Evolutionary conservation across 2,113 vertebrate species (phyloP).

Genomic region (Pungitius pungitius): DNA sequence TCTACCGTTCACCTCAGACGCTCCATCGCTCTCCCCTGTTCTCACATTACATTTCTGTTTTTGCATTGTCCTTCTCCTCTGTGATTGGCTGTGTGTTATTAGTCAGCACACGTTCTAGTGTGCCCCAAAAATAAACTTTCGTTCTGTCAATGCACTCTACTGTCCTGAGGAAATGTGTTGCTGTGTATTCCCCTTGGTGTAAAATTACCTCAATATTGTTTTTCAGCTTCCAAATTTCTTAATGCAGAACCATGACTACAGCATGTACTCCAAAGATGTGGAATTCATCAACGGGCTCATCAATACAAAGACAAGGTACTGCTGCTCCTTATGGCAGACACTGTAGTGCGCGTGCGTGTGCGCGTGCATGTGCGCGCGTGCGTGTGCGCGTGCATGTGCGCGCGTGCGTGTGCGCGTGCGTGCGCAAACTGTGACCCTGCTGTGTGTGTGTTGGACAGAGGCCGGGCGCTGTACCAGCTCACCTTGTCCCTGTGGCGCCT

Average conservation of each 20-base stretch:
- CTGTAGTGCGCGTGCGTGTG: not conserved
- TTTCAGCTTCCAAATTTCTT: constrained; percentile 88
- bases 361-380: no score
- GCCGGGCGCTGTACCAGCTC: constrained; percentile 78
- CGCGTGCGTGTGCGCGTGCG: no score
- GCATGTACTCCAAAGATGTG: constrained; percentile 84
- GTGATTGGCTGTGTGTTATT: no score
- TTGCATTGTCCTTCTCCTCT: not conserved
- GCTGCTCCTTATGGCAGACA: rapidly evolving
- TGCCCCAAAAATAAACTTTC: no score
- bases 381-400: no score
- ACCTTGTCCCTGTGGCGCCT: constrained; percentile 81
- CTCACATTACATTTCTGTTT: no score
- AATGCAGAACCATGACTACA: constrained; percentile 82
- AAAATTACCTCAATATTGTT: not conserved
- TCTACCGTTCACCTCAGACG: no score
- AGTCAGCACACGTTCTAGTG: no score
- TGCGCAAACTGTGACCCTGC: not conserved
- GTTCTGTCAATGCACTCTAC: no score
- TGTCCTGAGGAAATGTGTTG: no score
- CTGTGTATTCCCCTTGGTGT: no score
- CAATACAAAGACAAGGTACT: constrained; percentile 84
- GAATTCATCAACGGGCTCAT: constrained; percentile 88
- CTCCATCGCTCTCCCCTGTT: no score
- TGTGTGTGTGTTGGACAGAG: constrained; percentile 67